phyloP scores from a whole-genome alignment of 2,888 invertebrate genomes.

The Myopa tessellatipennis region DNA sequence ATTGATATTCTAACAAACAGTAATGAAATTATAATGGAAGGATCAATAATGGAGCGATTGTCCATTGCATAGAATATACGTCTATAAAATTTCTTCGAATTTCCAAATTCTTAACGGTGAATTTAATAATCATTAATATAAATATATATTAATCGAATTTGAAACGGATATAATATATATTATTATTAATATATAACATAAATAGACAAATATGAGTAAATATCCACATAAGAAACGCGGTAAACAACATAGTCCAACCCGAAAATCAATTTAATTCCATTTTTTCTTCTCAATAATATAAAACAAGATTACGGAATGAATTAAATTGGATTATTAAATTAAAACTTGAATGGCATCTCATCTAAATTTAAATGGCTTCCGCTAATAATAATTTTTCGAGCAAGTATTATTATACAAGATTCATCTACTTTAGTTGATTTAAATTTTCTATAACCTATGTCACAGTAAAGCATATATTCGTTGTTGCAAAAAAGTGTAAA shows the following conservation, averaged over 20 bases:
- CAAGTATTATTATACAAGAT: too few relatives aligned
- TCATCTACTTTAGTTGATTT: too few relatives aligned
- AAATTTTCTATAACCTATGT: too few relatives aligned
- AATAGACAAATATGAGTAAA: background rate
- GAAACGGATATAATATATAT: background rate
- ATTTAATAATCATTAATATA: constrained; percentile 28
- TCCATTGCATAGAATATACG: constrained; percentile 59
- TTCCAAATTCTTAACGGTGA: constrained; percentile 55
- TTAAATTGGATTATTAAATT: too few relatives aligned
- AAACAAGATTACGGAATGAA: too few relatives aligned
- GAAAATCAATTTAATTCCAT: too few relatives aligned
- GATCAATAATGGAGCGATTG: constrained; percentile 66
- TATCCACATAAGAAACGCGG: background rate
- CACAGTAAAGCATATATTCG: background rate
- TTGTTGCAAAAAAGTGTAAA: constrained; percentile 16
- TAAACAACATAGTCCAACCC: too few relatives aligned
- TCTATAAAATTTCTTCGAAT: constrained; percentile 48
- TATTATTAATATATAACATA: background rate
- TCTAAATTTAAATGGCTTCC: too few relatives aligned
- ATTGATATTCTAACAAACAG: constrained; percentile 66
- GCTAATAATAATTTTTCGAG: too few relatives aligned
- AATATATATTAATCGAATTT: constrained; percentile 22
- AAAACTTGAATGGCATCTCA: too few relatives aligned
- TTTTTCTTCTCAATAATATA: too few relatives aligned
- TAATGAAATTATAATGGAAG: constrained; percentile 62